Percentiles rank a stretch among this genome's conserved stretches.
Conservation (phyloP, 2,797 vertebrate species). For the Crocodylus rhombifer region DNA sequence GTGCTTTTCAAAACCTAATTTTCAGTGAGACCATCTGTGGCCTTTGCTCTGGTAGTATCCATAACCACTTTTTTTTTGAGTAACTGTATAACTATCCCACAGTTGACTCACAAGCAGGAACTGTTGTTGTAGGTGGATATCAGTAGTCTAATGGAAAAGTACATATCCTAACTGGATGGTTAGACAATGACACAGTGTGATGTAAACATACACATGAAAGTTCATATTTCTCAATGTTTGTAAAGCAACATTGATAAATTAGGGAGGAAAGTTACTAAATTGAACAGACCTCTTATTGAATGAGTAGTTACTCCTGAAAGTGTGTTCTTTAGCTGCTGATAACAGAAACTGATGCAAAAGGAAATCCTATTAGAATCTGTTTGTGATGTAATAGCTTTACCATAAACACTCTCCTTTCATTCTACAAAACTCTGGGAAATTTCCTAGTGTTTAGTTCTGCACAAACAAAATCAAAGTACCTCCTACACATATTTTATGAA, state of each 20-base stretch:
- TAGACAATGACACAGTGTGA: neutral
- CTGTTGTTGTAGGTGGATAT: no score
- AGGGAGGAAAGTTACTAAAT: neutral
- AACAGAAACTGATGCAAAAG: neutral
- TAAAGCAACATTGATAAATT: no score
- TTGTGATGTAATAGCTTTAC: neutral
- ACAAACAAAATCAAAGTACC: neutral
- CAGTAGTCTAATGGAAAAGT: accelerated
- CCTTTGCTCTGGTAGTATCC: no score
- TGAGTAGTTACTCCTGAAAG: neutral
- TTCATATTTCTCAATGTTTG: neutral
- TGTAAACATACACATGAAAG: accelerated
- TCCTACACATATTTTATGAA: neutral
- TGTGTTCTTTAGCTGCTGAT: neutral
- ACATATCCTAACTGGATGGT: neutral
- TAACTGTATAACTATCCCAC: no score
- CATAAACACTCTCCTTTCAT: neutral
- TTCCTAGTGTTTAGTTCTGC: neutral
- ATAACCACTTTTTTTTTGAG: no score
- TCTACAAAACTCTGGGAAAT: neutral
- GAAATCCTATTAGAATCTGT: neutral
- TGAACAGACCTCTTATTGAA: neutral
- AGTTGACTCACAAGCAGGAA: no score
- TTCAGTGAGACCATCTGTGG: no score
- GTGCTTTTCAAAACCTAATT: no score